Evolutionary conservation across 2,113 vertebrate genomes (phyloP).

Genomic region (Aspiorhynchus laticeps): DNA sequence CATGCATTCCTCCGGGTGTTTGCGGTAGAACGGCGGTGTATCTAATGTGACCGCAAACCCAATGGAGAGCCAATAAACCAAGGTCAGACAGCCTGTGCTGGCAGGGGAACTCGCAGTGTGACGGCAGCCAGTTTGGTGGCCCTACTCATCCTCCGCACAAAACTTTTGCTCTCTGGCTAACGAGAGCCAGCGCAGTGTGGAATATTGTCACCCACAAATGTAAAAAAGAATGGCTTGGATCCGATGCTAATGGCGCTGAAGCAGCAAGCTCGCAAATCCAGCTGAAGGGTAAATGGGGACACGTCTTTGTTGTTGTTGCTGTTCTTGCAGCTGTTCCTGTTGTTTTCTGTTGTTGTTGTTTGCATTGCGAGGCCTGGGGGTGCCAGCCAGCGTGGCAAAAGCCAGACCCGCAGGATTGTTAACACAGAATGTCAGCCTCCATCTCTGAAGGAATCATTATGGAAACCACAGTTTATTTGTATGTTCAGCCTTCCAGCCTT

Average conservation of each 20-base stretch:
- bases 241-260: constrained; percentile 19
- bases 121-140: constrained; percentile 50
- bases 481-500: constrained; percentile 8
- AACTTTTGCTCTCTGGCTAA: neutral
- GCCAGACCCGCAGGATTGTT: constrained; percentile 24
- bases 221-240: constrained; percentile 27
- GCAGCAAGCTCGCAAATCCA: neutral
- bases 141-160: neutral
- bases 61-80: constrained; percentile 73
- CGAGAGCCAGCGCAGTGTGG: constrained; percentile 18
- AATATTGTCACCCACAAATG: constrained; percentile 11
- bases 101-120: constrained; percentile 71
- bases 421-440: constrained; percentile 29
- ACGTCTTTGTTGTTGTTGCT: constrained; percentile 41
- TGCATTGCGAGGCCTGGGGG: constrained; percentile 9
- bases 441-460: constrained; percentile 22
- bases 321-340: constrained; percentile 35
- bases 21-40: constrained; percentile 65
- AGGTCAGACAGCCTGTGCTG: constrained; percentile 66
- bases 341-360: constrained; percentile 36
- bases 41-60: constrained; percentile 68
- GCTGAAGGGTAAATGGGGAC: constrained; percentile 41
- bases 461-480: constrained; percentile 28
- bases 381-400: constrained; percentile 16
- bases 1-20: constrained; percentile 73